Conservation (phyloP, 2,113 vertebrate genomes). For the Dasyprocta punctata region DNA sequence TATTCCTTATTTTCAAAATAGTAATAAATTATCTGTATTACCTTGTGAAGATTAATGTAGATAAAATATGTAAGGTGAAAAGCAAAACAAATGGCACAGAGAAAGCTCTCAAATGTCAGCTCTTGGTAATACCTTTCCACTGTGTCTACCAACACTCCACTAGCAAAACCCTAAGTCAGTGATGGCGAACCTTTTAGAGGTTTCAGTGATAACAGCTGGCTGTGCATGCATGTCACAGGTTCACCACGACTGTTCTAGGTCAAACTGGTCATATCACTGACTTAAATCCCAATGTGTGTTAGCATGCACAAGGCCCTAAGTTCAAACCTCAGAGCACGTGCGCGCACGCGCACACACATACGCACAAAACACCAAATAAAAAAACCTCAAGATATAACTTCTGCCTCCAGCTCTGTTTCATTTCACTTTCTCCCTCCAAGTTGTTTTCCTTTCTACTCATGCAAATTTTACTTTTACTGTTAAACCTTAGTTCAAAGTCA, state of each 20-base stretch:
- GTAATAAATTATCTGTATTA: neutral
- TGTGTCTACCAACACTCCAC: neutral
- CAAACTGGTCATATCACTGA: neutral
- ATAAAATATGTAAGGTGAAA: neutral
- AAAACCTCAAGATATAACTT: neutral
- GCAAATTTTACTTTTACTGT: neutral
- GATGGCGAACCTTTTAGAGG: neutral
- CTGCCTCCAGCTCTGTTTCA: neutral
- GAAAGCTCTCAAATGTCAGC: neutral
- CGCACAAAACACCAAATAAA: neutral
- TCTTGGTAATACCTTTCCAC: neutral
- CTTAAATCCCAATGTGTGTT: neutral
- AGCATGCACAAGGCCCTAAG: no score
- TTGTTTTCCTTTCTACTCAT: neutral
- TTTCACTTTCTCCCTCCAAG: no score
- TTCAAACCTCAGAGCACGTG: no score
- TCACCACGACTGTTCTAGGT: neutral
- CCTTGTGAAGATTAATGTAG: slow-evolving; percentile 25
- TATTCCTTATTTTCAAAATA: slow-evolving; percentile 29
- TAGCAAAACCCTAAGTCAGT: neutral
- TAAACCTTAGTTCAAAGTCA: slow-evolving; percentile 4
- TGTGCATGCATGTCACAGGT: neutral
- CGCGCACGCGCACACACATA: no score
- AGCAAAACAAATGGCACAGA: neutral
- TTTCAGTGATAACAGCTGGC: neutral